These are phyloP conservation scores for Columba janthina DNA, from an alignment of 2,113 vertebrate genomes.

Conservation along the genomic window DNA sequence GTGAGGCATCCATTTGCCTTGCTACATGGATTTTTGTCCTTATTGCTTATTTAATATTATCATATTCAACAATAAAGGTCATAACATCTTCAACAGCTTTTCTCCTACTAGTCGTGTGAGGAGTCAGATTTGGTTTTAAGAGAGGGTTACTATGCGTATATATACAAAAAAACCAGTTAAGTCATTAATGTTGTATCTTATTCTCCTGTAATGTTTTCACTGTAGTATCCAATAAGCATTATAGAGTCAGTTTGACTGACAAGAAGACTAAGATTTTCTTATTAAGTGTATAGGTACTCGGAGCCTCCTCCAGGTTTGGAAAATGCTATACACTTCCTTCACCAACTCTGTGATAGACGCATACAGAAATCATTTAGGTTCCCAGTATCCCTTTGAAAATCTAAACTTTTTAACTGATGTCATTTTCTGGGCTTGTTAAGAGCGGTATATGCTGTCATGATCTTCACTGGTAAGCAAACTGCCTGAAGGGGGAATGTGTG, in stretches of 20 bases:
- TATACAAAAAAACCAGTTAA: neutral
- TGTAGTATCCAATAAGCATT: neutral
- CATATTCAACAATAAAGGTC: neutral
- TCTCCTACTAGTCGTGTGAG: neutral
- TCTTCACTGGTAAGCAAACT: neutral
- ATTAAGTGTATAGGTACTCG: neutral
- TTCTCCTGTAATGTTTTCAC: neutral
- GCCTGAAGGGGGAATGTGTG: neutral
- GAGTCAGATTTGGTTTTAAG: neutral
- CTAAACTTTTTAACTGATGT: neutral
- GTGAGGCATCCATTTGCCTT: neutral
- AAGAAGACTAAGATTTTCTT: neutral
- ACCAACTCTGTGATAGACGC: neutral
- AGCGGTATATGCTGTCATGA: neutral
- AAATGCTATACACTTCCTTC: neutral
- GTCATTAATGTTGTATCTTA: neutral
- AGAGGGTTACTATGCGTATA: neutral
- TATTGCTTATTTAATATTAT: neutral
- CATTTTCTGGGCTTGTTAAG: neutral
- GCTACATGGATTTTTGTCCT: neutral
- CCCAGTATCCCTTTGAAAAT: neutral
- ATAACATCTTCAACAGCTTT: neutral
- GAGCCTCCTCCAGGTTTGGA: neutral
- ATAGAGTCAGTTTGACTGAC: neutral
- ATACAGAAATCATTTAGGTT: neutral